Base-by-base conservation (phyloP, 2,797 vertebrate genomes). In the Oreochromis mossambicus region DNA sequence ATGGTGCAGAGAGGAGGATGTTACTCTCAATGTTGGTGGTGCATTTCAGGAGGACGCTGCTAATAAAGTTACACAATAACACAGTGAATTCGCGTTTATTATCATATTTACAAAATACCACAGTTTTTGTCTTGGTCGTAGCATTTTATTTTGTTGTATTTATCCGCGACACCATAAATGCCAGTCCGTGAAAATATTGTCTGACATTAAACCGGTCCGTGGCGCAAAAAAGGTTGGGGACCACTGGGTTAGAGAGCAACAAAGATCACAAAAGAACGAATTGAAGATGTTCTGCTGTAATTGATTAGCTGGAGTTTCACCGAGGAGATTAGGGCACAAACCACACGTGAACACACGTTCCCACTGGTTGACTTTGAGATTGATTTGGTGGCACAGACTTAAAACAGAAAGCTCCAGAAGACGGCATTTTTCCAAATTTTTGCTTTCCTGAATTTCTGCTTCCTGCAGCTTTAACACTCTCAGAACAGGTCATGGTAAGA, bases 91-190 rank as follows among this genome's bases (percentile, higher is more conserved):
- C 0, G 4, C 14, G 0, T 32, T 58, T 58, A 58, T 32, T 32
- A 32, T 58, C 17, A 10, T 58, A 58, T 58, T 58, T 32, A 58
- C 26, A 58, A 58, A 32, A 55, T 32, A 58, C 55, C 26, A 32
- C 26, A 58, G 14, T 32, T 0, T 58, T 5, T 32, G 26, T 58
- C 10, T 58, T 26, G 55, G 26, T 58, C 3, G 0, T 32, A 56
- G 8, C 26, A 9, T 56, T 17, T 56, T 56, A 29, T 29, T 56
- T 56, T 56, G 14, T 56, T 56, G 26, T 17, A 56, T 56, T 56
- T 56, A 32, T 56, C 55, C 3, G 0, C 5, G 0, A 9, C 17
- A 56, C 29, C 29, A 6, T 32, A 32, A 32, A 32, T 6, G 29
- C 29, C 29, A 2, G 6, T 56, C 26, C 3, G 1, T 56, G 54